Base-by-base conservation (phyloP, 2,888 invertebrate species). In the Brenthis daphne region DNA sequence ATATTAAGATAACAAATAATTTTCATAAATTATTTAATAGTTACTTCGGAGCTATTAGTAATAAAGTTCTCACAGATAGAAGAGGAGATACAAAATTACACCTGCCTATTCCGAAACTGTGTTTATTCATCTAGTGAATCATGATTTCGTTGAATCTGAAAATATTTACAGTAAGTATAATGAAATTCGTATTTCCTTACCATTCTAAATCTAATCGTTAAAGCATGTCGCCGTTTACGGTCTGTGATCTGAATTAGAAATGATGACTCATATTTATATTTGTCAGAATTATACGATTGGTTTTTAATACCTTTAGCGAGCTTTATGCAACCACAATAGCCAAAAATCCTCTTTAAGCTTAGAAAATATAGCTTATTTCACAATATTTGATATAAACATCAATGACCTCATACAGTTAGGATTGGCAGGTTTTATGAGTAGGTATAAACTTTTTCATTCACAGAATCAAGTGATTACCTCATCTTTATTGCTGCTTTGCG, bases 381-480 rank as follows among this genome's bases (percentile, higher is more conserved):
- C 64, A 2, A 48, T 13, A 13, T 53, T 67, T 68, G 68, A 13
- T 12, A 20, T 64, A 54, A 70, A 73, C 67, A 33, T 48, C 24
- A 43, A 56, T 64, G 54, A 37, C 69, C 75, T 75, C 76, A 69
- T 70, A 84, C 83, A 80, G 84, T 85, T 84, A 84, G 76, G 55
- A 81, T 80, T 69, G 76, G 68, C 74, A 74, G 68, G 73, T 77
- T 80, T 83, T 85, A 82, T 78, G 70, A 74, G 65, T 55, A 56
- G 61, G 56, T 67, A 65, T 57, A 67, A 66, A 66, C 83, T 85
- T 85, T 85, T 87, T 88, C 86, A 88, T 89, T 89, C 85, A 88
- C 83, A 83, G 80, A 82, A 79, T 69, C 71, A 69, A 75, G 64
- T 74, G 85, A 85, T 88, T 88, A 85, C 86, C 82, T 90, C 90